Conservation (phyloP, 2,113 vertebrate genomes). For the Cygnus buccinator region DNA sequence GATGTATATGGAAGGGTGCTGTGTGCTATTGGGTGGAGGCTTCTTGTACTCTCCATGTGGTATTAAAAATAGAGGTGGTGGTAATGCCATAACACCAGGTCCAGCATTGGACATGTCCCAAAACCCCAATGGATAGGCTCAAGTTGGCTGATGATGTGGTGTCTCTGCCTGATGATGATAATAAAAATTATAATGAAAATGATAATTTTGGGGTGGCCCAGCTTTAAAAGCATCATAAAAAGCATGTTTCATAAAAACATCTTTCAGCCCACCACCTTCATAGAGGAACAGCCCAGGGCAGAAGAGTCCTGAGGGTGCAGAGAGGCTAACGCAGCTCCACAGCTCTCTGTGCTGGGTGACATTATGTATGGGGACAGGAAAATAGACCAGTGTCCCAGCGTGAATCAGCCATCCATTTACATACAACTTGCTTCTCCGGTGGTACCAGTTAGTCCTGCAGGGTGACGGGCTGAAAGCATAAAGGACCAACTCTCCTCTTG, state of each 20-base stretch:
- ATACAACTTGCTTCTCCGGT: not conserved
- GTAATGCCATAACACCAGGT: not conserved
- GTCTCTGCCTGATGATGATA: not conserved
- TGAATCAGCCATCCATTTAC: conserved; percentile 39
- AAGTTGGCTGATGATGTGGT: not conserved
- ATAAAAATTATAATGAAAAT: not conserved
- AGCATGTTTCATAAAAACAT: no score
- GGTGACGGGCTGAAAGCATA: not conserved
- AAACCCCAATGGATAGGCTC: not conserved
- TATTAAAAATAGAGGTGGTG: not conserved
- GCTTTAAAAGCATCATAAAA: not conserved
- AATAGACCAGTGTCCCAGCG: conserved; percentile 49
- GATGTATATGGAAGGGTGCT: no score
- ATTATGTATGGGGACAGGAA: not conserved
- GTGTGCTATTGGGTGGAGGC: not conserved
- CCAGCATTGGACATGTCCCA: not conserved
- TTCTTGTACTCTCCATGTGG: not conserved
- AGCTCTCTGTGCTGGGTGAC: not conserved
- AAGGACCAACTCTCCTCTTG: conserved; percentile 9
- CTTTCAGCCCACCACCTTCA: not conserved
- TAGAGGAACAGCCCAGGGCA: not conserved
- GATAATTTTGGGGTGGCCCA: not conserved
- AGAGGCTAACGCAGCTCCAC: not conserved
- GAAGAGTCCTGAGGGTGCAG: not conserved
- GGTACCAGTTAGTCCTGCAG: conserved; percentile 56